These are phyloP conservation scores for Eustalomyia histrio DNA, from an alignment of 2,888 invertebrate genomes.

Conservation along the genomic window DNA sequence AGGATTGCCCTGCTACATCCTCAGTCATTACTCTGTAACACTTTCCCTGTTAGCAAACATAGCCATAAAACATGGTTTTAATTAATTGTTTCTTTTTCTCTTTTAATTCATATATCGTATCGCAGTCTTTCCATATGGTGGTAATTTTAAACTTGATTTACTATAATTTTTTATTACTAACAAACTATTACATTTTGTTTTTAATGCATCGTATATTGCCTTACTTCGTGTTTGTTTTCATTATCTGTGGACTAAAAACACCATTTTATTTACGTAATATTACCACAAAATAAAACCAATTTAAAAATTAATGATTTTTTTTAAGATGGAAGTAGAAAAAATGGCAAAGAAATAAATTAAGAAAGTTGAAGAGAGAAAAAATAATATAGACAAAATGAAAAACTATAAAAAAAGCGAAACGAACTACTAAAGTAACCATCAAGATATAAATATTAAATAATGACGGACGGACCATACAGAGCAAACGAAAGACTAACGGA, in stretches of 20 bases:
- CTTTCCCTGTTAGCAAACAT: not conserved
- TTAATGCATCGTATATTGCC: not conserved
- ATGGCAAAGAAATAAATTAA: conserved; percentile 30
- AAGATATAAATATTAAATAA: conserved; percentile 1
- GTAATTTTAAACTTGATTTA: conserved; percentile 41
- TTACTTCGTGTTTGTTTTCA: conserved; percentile 54
- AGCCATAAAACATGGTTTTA: not conserved
- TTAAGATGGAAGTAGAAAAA: conserved; percentile 45
- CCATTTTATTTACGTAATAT: conserved; percentile 55
- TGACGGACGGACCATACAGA: not conserved
- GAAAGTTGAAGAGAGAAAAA: conserved; percentile 34
- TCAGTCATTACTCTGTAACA: not conserved
- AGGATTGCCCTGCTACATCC: too few relatives aligned
- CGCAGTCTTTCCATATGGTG: not conserved
- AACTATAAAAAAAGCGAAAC: conserved; percentile 6
- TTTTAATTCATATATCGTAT: not conserved
- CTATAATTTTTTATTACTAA: conserved; percentile 7
- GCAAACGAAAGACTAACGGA: not conserved
- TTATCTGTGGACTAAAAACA: conserved; percentile 61
- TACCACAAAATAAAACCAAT: conserved; percentile 27
- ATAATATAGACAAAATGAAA: conserved; percentile 10
- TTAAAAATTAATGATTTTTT: conserved; percentile 47
- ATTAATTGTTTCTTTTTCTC: not conserved
- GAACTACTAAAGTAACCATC: not conserved
- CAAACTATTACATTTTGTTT: conserved; percentile 24